These are phyloP conservation scores for Ranitomeya variabilis DNA, from an alignment of 2,113 vertebrate species.

Conservation along the genomic window DNA sequence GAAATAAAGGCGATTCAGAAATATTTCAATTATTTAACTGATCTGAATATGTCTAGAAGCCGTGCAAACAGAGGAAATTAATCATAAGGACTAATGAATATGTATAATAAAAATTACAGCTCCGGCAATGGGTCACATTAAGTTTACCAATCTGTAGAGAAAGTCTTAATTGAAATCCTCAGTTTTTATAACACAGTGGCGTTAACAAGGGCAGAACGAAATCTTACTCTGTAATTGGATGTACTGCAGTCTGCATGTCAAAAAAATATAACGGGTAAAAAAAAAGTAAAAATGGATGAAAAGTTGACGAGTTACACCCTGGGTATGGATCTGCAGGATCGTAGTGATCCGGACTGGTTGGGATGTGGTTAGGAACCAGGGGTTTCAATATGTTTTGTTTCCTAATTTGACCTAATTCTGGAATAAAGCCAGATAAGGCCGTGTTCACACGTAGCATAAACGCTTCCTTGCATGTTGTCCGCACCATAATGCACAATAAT, in stretches of 20 bases:
- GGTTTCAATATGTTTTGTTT: too few relatives aligned
- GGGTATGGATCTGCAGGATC: too few relatives aligned
- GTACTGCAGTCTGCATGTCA: background rate
- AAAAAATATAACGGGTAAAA: too few relatives aligned
- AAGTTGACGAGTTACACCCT: too few relatives aligned
- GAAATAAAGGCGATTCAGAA: background rate
- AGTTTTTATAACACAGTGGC: background rate
- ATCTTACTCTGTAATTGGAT: background rate
- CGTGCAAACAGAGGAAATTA: background rate
- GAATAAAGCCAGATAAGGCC: too few relatives aligned
- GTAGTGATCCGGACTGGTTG: too few relatives aligned
- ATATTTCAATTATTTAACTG: constrained; percentile 13
- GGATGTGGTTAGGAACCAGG: too few relatives aligned
- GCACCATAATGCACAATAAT: too few relatives aligned
- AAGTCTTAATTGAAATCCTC: constrained; percentile 16
- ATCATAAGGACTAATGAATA: constrained; percentile 29
- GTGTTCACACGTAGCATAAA: too few relatives aligned
- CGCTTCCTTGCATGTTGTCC: too few relatives aligned
- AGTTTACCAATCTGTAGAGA: background rate
- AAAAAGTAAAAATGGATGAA: too few relatives aligned
- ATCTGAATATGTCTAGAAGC: background rate
- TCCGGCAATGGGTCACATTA: constrained; percentile 1
- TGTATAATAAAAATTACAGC: constrained; percentile 5
- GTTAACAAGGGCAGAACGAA: background rate
- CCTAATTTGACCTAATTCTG: too few relatives aligned